Base-by-base conservation (phyloP, 2,888 invertebrate species). In the Perithous albicinctus region DNA sequence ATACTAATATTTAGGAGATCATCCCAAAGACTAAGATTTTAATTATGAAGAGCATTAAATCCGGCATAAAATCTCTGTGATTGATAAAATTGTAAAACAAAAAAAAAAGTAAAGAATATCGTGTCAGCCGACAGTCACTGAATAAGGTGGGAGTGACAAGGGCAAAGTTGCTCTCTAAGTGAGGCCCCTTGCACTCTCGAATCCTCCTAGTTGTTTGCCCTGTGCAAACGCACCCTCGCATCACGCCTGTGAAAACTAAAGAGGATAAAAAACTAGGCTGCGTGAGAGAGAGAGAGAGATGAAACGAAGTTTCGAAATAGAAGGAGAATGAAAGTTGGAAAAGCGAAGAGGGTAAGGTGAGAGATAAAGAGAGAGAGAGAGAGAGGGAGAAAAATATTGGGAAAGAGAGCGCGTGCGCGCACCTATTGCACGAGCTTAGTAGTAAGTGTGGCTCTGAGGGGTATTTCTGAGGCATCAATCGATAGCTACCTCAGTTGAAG, bases 401-500 rank as follows among this genome's bases (percentile, higher is more conserved):
- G 77, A 64, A 46, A 80, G 84, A 81, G 84, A 78, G 79, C 75
- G 80, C 72, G 72, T 73, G 80, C 38, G 74, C 41, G 18, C 59
- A 64, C 73, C 46, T 72, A n/a, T n/a, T n/a, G n/a, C n/a, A 66
- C 64, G 72, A 66, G 41, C 41, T 8, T 46, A 20, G 23, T 18
- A 56, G 64, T 72, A 73, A 73, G 51, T 70, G 73, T 32, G 15
- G 46, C 46, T 41, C 64, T 20, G 76, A 76, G 85, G 85, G 72
- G 84, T 84, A 85, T 67, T 86, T 87, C 85, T 87, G 84, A 85
- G 87, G 88, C 87, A 85, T 87, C 87, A 87, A 89, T 89, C 89
- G 89, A 90, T 90, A 90, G 86, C 86, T 87, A 88, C 88, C 87
- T 88, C 87, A 84, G 79, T 77, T 84, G 70, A 67, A 63, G 67